Percentiles rank a stretch among this genome's conserved stretches.
phyloP scores from a whole-genome alignment of 2,797 vertebrate genomes.

The Hemitrygon akajei region DNA sequence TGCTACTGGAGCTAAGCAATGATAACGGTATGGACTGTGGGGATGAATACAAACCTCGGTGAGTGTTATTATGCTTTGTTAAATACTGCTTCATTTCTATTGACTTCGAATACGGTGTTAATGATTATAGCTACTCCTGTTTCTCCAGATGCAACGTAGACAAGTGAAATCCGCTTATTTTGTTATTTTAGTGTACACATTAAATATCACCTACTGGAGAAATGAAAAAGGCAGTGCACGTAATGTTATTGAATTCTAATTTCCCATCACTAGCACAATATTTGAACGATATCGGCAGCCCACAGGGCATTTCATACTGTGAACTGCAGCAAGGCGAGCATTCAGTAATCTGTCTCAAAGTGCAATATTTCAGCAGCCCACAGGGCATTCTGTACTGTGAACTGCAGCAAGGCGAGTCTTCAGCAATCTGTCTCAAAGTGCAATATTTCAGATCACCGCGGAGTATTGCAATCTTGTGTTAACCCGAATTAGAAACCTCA shows the following conservation, averaged over 20 bases:
- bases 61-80: not conserved
- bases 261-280: not conserved
- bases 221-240: not conserved
- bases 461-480: not conserved
- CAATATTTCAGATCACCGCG: not conserved
- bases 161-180: not conserved
- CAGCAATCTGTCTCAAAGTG: not conserved
- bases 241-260: not conserved
- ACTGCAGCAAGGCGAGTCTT: not conserved
- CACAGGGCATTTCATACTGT: not conserved
- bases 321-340: not conserved
- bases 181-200: not conserved
- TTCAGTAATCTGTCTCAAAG: not conserved
- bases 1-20: not conserved
- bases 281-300: not conserved
- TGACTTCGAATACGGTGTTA: not conserved
- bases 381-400: not conserved
- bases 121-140: slow-evolving; percentile 1
- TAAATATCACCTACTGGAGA: not conserved
- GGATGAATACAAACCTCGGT: slow-evolving; percentile 22
- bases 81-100: slow-evolving; percentile 1
- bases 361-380: not conserved
- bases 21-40: slow-evolving; percentile 21
- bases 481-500: not conserved
- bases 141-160: not conserved